Evolutionary conservation across 2,113 vertebrate species (phyloP).

Genomic region (Tenrec ecaudatus): DNA sequence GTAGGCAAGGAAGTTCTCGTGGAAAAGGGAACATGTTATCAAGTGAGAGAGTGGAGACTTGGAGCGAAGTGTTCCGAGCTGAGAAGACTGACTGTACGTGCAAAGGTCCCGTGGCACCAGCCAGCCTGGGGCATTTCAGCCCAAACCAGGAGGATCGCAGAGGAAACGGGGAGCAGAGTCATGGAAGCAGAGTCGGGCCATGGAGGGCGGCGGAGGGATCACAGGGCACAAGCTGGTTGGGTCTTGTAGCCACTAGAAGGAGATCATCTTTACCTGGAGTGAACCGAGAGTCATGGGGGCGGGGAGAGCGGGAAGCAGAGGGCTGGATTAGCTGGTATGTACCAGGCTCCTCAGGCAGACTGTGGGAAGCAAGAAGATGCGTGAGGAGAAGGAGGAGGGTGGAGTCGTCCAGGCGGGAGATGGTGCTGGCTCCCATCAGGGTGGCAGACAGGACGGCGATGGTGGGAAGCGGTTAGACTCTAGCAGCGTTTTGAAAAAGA

Average conservation of each 20-base stretch:
- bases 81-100: background rate
- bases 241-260: background rate
- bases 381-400: too few relatives aligned
- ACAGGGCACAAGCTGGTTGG: accelerated
- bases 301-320: background rate
- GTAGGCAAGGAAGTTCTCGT: background rate
- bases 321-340: background rate
- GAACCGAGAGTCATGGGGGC: background rate
- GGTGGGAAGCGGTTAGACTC: too few relatives aligned
- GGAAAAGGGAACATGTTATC: background rate
- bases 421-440: too few relatives aligned
- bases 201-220: background rate
- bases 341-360: background rate
- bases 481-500: too few relatives aligned
- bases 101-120: conserved; percentile 3
- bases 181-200: too few relatives aligned
- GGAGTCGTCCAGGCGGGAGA: too few relatives aligned
- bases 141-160: background rate
- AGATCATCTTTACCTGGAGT: background rate
- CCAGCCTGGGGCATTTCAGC: too few relatives aligned
- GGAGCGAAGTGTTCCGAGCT: background rate
- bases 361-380: too few relatives aligned
- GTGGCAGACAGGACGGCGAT: too few relatives aligned
- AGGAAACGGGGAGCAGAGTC: background rate
- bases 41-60: background rate